phyloP scores from a whole-genome alignment of 2,888 invertebrate genomes.

The Orchesella flavescens region DNA sequence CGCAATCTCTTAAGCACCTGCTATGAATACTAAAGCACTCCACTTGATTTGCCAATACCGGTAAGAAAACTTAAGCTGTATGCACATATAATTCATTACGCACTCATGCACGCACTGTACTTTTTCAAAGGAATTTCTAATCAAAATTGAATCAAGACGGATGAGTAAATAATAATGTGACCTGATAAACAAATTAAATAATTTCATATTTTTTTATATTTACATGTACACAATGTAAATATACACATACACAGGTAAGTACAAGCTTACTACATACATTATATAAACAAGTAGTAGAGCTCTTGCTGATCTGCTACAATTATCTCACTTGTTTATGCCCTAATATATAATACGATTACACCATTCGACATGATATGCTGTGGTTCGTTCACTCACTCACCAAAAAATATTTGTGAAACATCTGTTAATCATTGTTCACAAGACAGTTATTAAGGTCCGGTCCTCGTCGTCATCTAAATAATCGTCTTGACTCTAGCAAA shows the following conservation, averaged over 20 bases:
- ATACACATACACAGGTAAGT: too few species aligned
- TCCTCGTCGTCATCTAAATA: neutral
- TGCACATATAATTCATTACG: neutral
- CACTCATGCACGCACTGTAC: neutral
- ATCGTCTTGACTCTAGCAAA: constrained; percentile 5
- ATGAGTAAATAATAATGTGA: constrained; percentile 2
- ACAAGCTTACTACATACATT: too few species aligned
- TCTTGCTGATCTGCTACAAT: neutral
- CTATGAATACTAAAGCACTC: constrained; percentile 31
- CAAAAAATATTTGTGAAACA: constrained; percentile 23
- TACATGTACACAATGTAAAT: neutral
- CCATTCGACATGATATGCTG: constrained; percentile 23
- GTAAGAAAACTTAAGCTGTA: constrained; percentile 1
- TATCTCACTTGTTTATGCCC: neutral
- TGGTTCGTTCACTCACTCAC: neutral
- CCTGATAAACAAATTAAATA: neutral
- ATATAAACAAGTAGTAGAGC: neutral
- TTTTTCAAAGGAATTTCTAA: neutral
- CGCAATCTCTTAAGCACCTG: neutral
- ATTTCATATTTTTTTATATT: neutral
- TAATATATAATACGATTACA: neutral
- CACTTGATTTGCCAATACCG: constrained; percentile 39
- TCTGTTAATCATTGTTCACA: constrained; percentile 37
- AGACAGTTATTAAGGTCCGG: neutral
- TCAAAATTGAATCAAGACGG: constrained; percentile 11